A percentile compares a stretch with the other conserved stretches of the same genome.
Evolutionary conservation across 2,888 invertebrate species (phyloP).

Genomic region (Dynastes maya): DNA sequence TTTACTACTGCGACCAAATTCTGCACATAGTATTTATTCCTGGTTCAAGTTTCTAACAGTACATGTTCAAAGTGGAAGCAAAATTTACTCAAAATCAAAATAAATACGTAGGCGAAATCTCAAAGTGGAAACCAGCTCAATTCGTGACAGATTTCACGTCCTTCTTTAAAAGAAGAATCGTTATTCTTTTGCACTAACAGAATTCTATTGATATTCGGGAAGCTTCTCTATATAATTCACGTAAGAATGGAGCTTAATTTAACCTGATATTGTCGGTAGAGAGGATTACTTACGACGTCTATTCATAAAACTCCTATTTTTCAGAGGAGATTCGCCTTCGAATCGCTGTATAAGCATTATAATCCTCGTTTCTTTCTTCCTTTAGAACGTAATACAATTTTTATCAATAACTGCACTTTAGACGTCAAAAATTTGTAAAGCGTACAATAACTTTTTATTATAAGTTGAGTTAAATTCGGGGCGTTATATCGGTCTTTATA

Average conservation of each 20-base stretch:
- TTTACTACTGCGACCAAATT: no score
- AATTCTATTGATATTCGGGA: slow-evolving; percentile 14
- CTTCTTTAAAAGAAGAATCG: not conserved
- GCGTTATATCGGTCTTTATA: no score
- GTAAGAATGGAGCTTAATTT: slow-evolving; percentile 24
- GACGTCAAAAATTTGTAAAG: not conserved
- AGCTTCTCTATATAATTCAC: slow-evolving; percentile 4
- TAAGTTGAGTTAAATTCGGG: no score
- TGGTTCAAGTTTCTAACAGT: no score
- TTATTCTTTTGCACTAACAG: slow-evolving; percentile 2
- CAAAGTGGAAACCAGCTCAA: no score
- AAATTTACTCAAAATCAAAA: no score
- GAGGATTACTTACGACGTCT: slow-evolving; percentile 16
- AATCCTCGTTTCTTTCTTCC: no score
- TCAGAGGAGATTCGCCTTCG: not conserved
- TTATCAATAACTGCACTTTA: slow-evolving; percentile 6
- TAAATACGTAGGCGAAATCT: no score
- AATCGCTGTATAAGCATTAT: slow-evolving; percentile 3
- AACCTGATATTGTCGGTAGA: slow-evolving; percentile 12
- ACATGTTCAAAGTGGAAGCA: no score
- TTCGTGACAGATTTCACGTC: not conserved
- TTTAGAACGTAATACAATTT: not conserved
- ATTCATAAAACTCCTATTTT: slow-evolving; percentile 15
- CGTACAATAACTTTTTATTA: no score
- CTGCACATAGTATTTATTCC: no score